Evolutionary conservation across 2,888 invertebrate genomes (phyloP), one percentile per base, ranked within the genome.

Genomic region (Ochropacha duplaris): DNA sequence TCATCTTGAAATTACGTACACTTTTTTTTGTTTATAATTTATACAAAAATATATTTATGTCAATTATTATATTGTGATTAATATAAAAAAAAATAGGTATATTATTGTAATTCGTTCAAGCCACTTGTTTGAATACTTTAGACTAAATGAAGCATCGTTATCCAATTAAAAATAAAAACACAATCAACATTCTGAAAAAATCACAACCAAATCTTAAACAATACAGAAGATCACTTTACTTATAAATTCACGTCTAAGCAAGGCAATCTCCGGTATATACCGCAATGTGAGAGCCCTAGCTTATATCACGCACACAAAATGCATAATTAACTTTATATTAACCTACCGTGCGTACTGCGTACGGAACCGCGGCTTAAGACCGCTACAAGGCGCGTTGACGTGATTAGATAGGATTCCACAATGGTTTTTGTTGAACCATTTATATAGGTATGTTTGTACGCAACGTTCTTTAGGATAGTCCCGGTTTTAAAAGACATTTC

Each of bases 281-380:
- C 55, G 66, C 68, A 68, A 44, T 22, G 26, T 24, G 68, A 70
- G 68, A 67, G 72, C 69, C 72, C 65, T 54, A 72, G 87, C 84
- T 86, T 84, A 85, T 81, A 86, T 84, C 76, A 83, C 87, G 85
- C 84, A 82, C 80, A 79, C 80, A 72, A 86, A 88, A 87, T 85
- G 83, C 84, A 88, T 88, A 90, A 89, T 89, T 89, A 89, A 88
- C 85, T 82, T 84, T 83, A 72, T 83, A 87, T 88, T 87, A 87
- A 83, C 87, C 84, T 84, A 84, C 73, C 72, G 70, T 65, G 62
- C 64, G 57, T 49, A 58, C 50, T 65, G 62, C 64, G 57, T 49
- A 58, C 50, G 50, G 57, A 57, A 55, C 57, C 65, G 58, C 60
- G 28, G 56, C 60, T 57, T 51, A 57, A 39, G 49, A 28, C 50